Conservation (phyloP, 1,140 invertebrate genomes). For the Lepidurus arcticus region DNA sequence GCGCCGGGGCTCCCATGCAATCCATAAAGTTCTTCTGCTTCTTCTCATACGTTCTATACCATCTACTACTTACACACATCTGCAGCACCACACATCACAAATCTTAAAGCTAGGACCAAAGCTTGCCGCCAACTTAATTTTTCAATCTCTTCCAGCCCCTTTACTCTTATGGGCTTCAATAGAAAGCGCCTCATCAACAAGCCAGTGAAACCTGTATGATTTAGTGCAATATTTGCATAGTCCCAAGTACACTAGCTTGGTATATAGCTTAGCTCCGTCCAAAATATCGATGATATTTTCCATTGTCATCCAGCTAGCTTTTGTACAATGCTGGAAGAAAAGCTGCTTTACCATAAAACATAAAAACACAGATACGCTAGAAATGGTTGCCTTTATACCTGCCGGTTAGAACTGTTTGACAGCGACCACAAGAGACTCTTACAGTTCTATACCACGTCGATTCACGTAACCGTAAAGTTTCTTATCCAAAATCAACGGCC, state of each 20-base stretch:
- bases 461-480: too few species aligned
- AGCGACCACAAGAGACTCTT: too few species aligned
- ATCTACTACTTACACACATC: not conserved
- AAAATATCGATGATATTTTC: conserved; percentile 14
- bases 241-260: not conserved
- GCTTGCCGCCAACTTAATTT: conserved; percentile 18
- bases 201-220: not conserved
- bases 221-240: conserved; percentile 6
- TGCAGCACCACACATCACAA: not conserved
- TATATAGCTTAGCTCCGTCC: not conserved
- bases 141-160: not conserved
- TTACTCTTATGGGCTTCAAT: not conserved
- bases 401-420: too few species aligned
- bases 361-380: too few species aligned
- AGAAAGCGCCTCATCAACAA: not conserved
- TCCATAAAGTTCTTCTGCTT: too few species aligned
- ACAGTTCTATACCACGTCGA: too few species aligned
- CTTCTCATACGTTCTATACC: too few species aligned
- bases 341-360: too few species aligned
- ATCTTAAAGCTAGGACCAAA: not conserved
- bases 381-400: too few species aligned
- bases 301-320: not conserved
- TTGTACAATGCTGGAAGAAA: too few species aligned
- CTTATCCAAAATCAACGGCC: too few species aligned
- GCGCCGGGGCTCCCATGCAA: too few species aligned